Evolutionary conservation across 2,113 vertebrate species (phyloP), one percentile per base, ranked within the genome.

Genomic region (Poicephalus gulielmi): DNA sequence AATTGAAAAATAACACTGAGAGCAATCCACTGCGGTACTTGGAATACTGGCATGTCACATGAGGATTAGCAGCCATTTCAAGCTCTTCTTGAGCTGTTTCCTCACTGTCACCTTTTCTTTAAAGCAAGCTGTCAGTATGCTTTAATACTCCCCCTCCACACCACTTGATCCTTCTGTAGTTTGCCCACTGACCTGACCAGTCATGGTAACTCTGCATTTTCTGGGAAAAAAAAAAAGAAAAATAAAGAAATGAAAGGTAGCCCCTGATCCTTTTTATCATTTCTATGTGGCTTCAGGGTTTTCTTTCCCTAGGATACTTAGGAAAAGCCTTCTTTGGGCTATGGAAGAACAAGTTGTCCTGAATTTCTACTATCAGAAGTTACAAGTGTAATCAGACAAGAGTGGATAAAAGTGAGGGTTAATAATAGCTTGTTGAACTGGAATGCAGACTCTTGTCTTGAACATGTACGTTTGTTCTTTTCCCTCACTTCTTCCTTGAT

Each of bases 381-480:
- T 89, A 50, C 19, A 69, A 27, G 9, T 7, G 1, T 44, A 50
- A 50, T 82, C 23, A 85, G 43, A 71, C 3, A 15, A 71, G 12
- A 85, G 18, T 17, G 35, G 17, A 33, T 64, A 37, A 79, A 95
- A 91, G 76, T 13, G 20, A 60, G 18, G 12, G 37, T 88, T 92
- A 69, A 69, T 83, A 79, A 41, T 76, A 88, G 76, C 62, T 53
- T 2, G 2, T 35, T 87, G 67, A 71, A 82, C 47, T 76, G 66
- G 23, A 89, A 84, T 78, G 43, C 9, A 69, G n/a, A 39, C 47
- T 67, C 28, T 68, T 90, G 47, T 50, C 70, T 76, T 46, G 28
- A 71, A 28, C 52, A 35, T 15, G 23, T 73, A 41, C 24, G 19
- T 88, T 87, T 79, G 66, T 91, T 44, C 57, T 93, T 93, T 94